These are phyloP conservation scores for Heliangelus exortis DNA, from an alignment of 2,797 vertebrate species.

Conservation along the genomic window DNA sequence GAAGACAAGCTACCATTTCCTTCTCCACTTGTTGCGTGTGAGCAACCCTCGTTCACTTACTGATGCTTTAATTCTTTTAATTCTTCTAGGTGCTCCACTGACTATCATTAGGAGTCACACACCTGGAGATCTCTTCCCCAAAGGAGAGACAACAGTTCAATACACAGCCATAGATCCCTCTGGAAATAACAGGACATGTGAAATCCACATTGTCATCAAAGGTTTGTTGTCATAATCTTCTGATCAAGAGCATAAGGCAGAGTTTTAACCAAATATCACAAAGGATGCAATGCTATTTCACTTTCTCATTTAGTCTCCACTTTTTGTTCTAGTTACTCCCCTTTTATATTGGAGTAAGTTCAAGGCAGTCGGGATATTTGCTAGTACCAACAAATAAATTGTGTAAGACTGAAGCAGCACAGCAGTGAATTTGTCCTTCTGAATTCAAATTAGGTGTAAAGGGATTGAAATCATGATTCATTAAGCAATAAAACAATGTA, in stretches of 20 bases:
- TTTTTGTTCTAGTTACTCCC: background rate
- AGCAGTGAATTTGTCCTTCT: background rate
- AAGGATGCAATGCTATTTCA: background rate
- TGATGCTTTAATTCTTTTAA: background rate
- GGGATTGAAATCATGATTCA: background rate
- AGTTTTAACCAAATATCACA: background rate
- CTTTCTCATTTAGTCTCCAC: background rate
- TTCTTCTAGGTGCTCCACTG: constrained; percentile 81
- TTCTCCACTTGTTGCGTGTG: background rate
- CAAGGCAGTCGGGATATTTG: background rate
- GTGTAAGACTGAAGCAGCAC: background rate
- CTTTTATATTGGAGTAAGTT: background rate
- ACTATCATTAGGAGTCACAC: constrained; percentile 84
- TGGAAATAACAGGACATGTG: constrained; percentile 92
- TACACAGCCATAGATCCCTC: constrained; percentile 90
- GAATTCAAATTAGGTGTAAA: background rate
- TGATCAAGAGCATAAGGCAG: background rate
- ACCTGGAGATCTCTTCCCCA: constrained; percentile 87
- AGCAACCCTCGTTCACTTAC: background rate
- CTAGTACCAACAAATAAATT: background rate
- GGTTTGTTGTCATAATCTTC: constrained; percentile 76
- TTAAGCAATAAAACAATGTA: background rate
- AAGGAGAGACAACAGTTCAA: constrained; percentile 88
- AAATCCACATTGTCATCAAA: constrained; percentile 90
- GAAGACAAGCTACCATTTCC: background rate